Evolutionary conservation across 2,113 vertebrate species (phyloP).

Genomic region (Neotoma lepida): DNA sequence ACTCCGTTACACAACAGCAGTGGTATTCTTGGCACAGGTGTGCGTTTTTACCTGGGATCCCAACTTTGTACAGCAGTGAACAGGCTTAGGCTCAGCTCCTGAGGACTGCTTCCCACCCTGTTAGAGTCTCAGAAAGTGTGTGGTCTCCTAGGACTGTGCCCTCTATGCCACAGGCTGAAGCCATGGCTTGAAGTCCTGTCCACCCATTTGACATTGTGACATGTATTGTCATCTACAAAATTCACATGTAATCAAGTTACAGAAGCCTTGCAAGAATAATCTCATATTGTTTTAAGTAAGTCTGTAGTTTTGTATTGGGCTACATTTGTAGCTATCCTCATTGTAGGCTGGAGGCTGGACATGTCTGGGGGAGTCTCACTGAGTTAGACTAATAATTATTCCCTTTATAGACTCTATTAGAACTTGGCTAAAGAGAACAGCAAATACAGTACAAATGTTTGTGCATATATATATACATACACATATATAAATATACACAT

Average conservation of each 20-base stretch:
- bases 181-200: background rate
- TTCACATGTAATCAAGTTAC: background rate
- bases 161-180: background rate
- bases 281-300: background rate
- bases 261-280: background rate
- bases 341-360: background rate
- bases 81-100: background rate
- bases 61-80: background rate
- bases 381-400: constrained; percentile 12
- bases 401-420: background rate
- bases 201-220: background rate
- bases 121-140: background rate
- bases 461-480: fast-evolving
- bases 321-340: background rate
- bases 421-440: constrained; percentile 10
- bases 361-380: background rate
- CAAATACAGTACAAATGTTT: background rate
- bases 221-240: background rate
- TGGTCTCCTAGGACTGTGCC: background rate
- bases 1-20: background rate
- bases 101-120: background rate
- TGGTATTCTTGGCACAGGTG: background rate
- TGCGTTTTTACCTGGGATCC: background rate
- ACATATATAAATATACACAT: background rate
- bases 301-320: background rate